Evolutionary conservation across 2,888 invertebrate species (phyloP), one percentile per base, ranked within the genome.

Genomic region (Sialis lutaria): DNA sequence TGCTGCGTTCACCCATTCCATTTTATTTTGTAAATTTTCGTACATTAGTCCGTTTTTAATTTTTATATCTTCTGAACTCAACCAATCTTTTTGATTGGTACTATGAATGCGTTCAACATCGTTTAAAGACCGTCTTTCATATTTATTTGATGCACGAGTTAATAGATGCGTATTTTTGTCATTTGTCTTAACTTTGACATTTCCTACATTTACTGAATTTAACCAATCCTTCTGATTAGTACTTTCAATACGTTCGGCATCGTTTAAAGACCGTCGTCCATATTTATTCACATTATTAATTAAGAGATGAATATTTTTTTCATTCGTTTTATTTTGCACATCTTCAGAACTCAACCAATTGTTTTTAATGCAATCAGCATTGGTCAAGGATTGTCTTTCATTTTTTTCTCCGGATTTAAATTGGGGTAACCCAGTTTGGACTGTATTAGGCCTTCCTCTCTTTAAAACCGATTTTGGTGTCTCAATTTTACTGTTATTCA

Each of bases 391-490:
- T 4, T 37, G 37, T 37, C 12, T 22, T 6, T 37, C n/a, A 33
- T 39, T 8, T 42, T 12, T 9, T 37, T 33, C 6, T 37, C 7
- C 12, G n/a, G 47, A 32, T 45, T 55, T 57, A 31, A 61, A 61
- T 9, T 58, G 54, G 4, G 59, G 58, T 7, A 68, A 55, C 3
- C 70, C 70, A 3, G 66, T 61, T 43, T 60, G 55, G 9, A 68
- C 54, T 2, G 70, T 69, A 56, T 69, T 72, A 6, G 70, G 69
- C 51, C 67, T 64, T 53, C 72, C 64, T 58, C 75, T 65, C 51
- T 68, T 68, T 13, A 77, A 57, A 45, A 68, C 72, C 12, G 68
- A 61, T 53, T 72, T 73, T 50, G 43, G 53, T 46, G 45, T 51
- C 10, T 45, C 52, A 40, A 32, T 33, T 42, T 42, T 34, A 31